These are phyloP conservation scores for Rhinella marina DNA, from an alignment of 2,797 vertebrate species.

Conservation along the genomic window DNA sequence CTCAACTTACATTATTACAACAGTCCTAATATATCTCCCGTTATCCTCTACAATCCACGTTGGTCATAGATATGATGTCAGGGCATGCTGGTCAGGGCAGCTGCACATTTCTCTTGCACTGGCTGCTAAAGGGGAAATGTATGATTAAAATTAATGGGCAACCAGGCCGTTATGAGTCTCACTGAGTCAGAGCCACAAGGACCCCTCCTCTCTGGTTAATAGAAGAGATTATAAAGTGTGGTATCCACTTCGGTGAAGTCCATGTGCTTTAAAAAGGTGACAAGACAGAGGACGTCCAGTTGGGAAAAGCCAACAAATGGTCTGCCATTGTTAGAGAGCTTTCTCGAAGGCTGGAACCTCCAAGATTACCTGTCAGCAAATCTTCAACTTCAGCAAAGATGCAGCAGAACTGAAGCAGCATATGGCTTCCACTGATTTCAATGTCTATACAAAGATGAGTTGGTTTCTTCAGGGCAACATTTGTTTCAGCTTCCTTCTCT, in stretches of 20 bases:
- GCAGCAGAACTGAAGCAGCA: background rate
- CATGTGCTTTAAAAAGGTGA: background rate
- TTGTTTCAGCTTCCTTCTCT: background rate
- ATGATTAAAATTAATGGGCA: background rate
- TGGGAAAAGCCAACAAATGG: background rate
- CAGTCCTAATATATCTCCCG: background rate
- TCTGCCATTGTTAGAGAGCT: no score
- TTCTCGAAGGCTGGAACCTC: background rate
- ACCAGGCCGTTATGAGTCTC: background rate
- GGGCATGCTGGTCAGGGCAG: no score
- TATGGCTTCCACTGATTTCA: background rate
- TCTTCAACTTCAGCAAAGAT: background rate
- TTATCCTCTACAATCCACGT: background rate
- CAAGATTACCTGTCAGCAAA: background rate
- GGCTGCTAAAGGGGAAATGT: background rate
- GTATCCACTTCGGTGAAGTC: background rate
- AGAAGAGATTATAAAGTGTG: background rate
- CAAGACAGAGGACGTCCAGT: background rate
- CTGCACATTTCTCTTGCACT: background rate
- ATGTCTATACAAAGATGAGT: background rate
- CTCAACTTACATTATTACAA: background rate
- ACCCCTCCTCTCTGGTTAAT: background rate
- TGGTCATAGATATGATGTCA: background rate
- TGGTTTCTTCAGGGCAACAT: background rate
- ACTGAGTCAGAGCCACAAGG: background rate